Conservation (phyloP, 53 echinoderm and acorn worm genomes). For the Paracentrotus lividus region DNA sequence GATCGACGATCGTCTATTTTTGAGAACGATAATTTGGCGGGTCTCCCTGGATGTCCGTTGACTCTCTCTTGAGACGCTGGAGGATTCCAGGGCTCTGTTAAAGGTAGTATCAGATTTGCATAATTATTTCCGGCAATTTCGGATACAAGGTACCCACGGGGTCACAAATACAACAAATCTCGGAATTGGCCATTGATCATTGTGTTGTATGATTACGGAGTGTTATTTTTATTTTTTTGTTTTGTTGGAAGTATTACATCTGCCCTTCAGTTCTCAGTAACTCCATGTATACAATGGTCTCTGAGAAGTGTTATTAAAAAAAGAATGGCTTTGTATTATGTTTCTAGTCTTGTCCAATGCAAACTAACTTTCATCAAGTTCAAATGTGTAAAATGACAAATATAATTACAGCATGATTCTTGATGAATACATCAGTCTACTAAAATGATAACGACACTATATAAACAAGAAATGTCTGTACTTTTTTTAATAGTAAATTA, state of each 20-base stretch:
- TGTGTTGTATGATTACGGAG: background rate
- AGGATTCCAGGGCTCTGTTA: background rate
- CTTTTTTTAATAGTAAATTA: too few relatives aligned
- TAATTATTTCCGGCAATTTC: background rate
- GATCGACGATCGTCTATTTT: conserved; percentile 31
- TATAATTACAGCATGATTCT: too few relatives aligned
- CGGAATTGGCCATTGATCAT: background rate
- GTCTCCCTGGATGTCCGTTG: conserved; percentile 16
- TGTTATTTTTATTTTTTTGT: background rate
- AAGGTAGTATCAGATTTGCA: background rate
- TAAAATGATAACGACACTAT: too few relatives aligned
- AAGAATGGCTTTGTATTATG: too few relatives aligned
- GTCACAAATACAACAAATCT: background rate
- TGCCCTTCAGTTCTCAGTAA: background rate
- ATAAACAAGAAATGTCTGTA: too few relatives aligned
- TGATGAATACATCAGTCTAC: too few relatives aligned
- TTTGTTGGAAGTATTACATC: background rate
- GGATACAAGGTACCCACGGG: background rate
- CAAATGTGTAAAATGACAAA: too few relatives aligned
- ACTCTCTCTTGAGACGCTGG: background rate
- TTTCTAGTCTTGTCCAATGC: too few relatives aligned
- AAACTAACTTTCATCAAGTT: too few relatives aligned
- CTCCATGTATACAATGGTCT: too few relatives aligned
- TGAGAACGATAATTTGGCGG: conserved; percentile 42
- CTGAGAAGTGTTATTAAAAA: too few relatives aligned